Percentiles rank a stretch among this genome's conserved stretches.
Evolutionary conservation across 1,140 invertebrate genomes (phyloP).

Genomic region (Drosophila pectinifera): DNA sequence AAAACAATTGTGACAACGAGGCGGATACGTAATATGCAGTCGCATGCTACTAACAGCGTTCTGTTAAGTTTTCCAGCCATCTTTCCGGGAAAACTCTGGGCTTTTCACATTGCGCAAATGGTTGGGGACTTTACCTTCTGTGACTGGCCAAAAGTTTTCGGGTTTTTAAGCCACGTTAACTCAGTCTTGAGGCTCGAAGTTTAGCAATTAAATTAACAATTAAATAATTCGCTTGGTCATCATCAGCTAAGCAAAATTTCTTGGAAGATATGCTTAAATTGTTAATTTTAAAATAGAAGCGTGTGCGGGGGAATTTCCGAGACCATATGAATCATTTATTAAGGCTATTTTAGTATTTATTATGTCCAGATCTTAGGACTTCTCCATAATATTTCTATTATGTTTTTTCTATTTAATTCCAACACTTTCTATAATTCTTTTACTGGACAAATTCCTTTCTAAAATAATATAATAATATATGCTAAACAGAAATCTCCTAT

Average conservation of each 20-base stretch:
- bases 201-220: constrained; percentile 3
- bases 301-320: neutral
- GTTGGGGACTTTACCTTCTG: constrained; percentile 1
- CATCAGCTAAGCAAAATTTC: constrained; percentile 1
- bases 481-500: too few species aligned
- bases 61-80: neutral
- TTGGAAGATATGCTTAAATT: neutral
- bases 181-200: neutral
- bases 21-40: constrained; percentile 63
- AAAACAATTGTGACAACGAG: constrained; percentile 57
- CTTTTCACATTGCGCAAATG: neutral
- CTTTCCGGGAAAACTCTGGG: neutral
- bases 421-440: too few species aligned
- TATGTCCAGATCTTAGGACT: too few species aligned
- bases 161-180: neutral
- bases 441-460: too few species aligned
- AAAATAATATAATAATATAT: too few species aligned
- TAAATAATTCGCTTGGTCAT: constrained; percentile 5
- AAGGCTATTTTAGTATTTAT: too few species aligned
- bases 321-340: constrained; percentile 1
- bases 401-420: too few species aligned
- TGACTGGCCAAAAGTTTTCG: neutral
- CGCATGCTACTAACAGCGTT: constrained; percentile 5
- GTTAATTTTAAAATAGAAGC: neutral
- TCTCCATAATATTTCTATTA: neutral